A percentile compares a stretch with the other conserved stretches of the same genome.
Evolutionary conservation across 2,113 vertebrate genomes (phyloP).

Genomic region (Tenebrosternarchus preto): DNA sequence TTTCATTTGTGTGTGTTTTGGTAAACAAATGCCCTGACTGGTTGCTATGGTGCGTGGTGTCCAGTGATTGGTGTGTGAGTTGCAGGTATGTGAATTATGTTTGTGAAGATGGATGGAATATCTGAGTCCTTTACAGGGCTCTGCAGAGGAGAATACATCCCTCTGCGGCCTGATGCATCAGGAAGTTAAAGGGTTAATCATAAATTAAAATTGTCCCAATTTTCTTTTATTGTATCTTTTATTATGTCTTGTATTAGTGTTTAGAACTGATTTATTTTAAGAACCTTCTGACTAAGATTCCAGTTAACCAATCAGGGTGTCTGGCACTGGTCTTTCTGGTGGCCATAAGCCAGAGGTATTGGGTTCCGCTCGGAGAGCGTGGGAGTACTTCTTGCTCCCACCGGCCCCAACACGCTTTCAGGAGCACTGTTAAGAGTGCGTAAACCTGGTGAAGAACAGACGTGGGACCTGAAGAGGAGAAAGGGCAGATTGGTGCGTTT

Average conservation of each 20-base stretch:
- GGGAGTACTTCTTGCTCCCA: not conserved
- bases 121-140: conserved; percentile 19
- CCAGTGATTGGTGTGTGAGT: conserved; percentile 16
- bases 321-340: conserved; percentile 27
- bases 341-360: conserved; percentile 35
- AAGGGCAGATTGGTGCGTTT: no score
- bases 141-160: not conserved
- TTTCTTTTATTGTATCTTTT: not conserved
- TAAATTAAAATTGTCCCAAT: not conserved
- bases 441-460: conserved; percentile 6
- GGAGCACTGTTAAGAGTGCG: not conserved
- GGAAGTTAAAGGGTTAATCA: not conserved
- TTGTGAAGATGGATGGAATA: conserved; percentile 32
- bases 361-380: conserved; percentile 28
- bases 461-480: not conserved
- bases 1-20: conserved; percentile 33
- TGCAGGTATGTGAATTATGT: not conserved
- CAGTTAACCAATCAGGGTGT: conserved; percentile 22
- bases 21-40: conserved; percentile 31
- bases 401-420: not conserved
- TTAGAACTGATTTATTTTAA: not conserved
- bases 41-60: conserved; percentile 17
- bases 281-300: not conserved
- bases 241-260: not conserved
- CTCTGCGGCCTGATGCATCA: not conserved